Evolutionary conservation across 2,113 vertebrate species (phyloP).

Genomic region (Galbula dea): DNA sequence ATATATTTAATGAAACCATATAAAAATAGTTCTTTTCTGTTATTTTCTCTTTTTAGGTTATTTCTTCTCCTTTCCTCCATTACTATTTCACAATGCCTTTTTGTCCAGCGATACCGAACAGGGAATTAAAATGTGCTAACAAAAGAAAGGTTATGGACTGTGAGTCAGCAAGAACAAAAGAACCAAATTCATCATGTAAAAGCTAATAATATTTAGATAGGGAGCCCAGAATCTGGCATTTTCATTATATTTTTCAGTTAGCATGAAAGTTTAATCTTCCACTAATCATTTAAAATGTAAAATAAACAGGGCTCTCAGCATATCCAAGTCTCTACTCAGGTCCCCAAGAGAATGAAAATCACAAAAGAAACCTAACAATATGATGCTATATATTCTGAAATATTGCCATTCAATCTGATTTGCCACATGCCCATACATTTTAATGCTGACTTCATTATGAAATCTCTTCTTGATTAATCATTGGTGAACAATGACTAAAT

Average conservation of each 20-base stretch:
- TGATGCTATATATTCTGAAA: constrained; percentile 60
- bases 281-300: constrained; percentile 59
- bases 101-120: constrained; percentile 21
- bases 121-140: constrained; percentile 33
- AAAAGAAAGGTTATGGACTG: constrained; percentile 43
- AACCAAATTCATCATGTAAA: constrained; percentile 42
- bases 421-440: constrained; percentile 50
- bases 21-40: neutral
- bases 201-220: constrained; percentile 63
- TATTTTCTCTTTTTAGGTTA: neutral
- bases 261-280: constrained; percentile 60
- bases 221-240: constrained; percentile 48
- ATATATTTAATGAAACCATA: neutral
- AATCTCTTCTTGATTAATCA: constrained; percentile 42
- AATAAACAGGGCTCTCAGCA: constrained; percentile 25
- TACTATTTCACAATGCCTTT: neutral
- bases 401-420: constrained; percentile 46
- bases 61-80: neutral
- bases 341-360: constrained; percentile 45
- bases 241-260: constrained; percentile 58
- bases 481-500: constrained; percentile 28
- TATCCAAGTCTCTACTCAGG: neutral
- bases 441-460: constrained; percentile 36
- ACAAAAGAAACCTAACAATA: constrained; percentile 57
- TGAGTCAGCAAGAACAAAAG: constrained; percentile 61